These are phyloP conservation scores for Geotrypetes seraphini DNA, from an alignment of 2,797 vertebrate species.

Conservation along the genomic window DNA sequence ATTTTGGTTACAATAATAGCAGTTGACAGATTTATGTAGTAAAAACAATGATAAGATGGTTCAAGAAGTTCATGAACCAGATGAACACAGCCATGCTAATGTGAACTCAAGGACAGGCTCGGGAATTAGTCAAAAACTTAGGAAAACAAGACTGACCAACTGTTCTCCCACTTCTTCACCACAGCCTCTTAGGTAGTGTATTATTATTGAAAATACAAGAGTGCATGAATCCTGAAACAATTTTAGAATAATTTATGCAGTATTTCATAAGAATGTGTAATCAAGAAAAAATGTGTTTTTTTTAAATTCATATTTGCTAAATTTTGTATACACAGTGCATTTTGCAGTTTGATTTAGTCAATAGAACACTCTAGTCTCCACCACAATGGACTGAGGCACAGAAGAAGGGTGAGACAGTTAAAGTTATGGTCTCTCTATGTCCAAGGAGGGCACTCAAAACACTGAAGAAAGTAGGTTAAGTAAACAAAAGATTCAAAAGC, in stretches of 20 bases:
- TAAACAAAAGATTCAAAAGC: slow-evolving; percentile 42
- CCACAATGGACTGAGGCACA: slow-evolving; percentile 35
- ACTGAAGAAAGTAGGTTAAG: slow-evolving; percentile 52
- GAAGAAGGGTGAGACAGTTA: slow-evolving; percentile 26
- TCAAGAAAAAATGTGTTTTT: no score
- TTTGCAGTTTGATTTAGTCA: slow-evolving; percentile 36
- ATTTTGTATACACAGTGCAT: no score
- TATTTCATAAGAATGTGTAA: slow-evolving; percentile 8
- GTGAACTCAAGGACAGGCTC: slow-evolving; percentile 59
- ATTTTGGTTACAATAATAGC: no score
- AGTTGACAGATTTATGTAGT: no score
- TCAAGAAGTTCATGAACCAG: slow-evolving; percentile 59
- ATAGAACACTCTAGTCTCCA: slow-evolving; percentile 16
- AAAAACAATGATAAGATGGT: slow-evolving; percentile 26
- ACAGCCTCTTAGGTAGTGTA: slow-evolving; percentile 53
- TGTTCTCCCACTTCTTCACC: slow-evolving; percentile 47
- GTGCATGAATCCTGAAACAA: neutral
- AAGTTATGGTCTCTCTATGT: slow-evolving; percentile 29
- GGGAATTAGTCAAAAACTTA: slow-evolving; percentile 62
- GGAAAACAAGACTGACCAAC: slow-evolving; percentile 53
- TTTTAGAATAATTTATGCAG: slow-evolving; percentile 14
- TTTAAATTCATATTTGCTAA: no score
- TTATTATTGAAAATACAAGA: slow-evolving; percentile 20
- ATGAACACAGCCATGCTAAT: slow-evolving; percentile 52
- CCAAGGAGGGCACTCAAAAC: slow-evolving; percentile 33